A percentile compares a stretch with the other conserved stretches of the same genome.
phyloP scores from a whole-genome alignment of 2,888 invertebrate genomes.

The Polymixis flavicincta region DNA sequence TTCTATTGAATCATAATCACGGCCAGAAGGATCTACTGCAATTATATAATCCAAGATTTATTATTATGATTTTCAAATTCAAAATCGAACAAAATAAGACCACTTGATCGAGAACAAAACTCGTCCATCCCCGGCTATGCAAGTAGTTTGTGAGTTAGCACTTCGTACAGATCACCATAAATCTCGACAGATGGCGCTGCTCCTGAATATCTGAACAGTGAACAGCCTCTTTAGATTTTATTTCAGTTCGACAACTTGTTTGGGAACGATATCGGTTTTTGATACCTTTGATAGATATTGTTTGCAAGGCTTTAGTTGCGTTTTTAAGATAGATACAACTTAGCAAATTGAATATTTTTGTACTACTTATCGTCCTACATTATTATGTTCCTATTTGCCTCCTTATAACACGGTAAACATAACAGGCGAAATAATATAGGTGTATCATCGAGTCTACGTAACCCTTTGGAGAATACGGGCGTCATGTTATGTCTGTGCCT shows the following conservation, averaged over 20 bases:
- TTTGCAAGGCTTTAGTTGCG: neutral
- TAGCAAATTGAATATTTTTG: neutral
- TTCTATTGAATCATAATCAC: neutral
- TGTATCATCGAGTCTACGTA: neutral
- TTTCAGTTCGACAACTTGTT: constrained; percentile 56
- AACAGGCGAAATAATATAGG: neutral
- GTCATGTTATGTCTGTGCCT: neutral
- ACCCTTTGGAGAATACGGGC: neutral
- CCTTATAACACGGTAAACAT: no score
- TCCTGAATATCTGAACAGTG: constrained; percentile 72
- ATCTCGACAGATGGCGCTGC: constrained; percentile 73
- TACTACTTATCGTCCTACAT: neutral
- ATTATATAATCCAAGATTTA: neutral
- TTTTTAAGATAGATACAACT: no score
- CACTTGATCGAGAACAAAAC: constrained; percentile 31
- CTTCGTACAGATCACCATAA: constrained; percentile 78
- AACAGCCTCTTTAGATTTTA: constrained; percentile 58
- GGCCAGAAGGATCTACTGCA: neutral
- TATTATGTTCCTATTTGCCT: no score
- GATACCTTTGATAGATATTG: constrained; percentile 17
- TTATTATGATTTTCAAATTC: neutral
- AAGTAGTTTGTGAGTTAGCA: constrained; percentile 69
- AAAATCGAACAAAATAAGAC: constrained; percentile 13
- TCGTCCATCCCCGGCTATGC: constrained; percentile 50
- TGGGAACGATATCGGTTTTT: constrained; percentile 21